A percentile compares a stretch with the other conserved stretches of the same genome.
These are phyloP conservation scores for Seira ritae DNA, from an alignment of 2,888 invertebrate genomes.

Conservation along the genomic window DNA sequence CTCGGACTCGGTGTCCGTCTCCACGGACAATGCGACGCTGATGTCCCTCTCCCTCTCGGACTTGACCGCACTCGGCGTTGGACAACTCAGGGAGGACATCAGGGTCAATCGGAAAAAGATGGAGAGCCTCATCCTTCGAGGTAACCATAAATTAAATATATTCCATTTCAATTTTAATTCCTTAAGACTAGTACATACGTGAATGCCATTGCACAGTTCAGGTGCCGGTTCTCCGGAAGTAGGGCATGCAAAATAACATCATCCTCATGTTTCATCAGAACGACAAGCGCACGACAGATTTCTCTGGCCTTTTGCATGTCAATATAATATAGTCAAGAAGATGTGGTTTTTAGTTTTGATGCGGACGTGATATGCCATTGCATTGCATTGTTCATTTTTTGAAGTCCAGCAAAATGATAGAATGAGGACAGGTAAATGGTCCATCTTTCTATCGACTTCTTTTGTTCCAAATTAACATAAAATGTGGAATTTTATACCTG, in stretches of 20 bases:
- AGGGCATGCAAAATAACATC: background rate
- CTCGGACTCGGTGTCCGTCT: constrained; percentile 73
- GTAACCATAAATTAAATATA: constrained; percentile 40
- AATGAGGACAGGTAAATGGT: too few relatives aligned
- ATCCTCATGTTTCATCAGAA: too few relatives aligned
- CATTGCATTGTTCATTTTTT: too few relatives aligned
- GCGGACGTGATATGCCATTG: background rate
- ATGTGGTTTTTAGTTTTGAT: background rate
- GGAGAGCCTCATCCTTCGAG: constrained; percentile 71
- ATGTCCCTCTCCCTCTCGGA: constrained; percentile 71
- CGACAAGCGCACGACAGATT: too few relatives aligned
- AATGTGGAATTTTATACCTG: too few relatives aligned
- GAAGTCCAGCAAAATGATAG: too few relatives aligned
- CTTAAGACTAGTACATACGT: constrained; percentile 9
- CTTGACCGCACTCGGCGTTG: constrained; percentile 71
- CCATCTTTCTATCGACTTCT: too few relatives aligned
- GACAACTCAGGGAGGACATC: constrained; percentile 72
- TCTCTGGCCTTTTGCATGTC: background rate
- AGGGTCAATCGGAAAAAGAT: constrained; percentile 73
- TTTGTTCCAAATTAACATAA: too few relatives aligned
- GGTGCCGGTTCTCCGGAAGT: background rate
- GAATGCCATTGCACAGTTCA: background rate
- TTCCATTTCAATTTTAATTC: background rate
- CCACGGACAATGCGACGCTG: constrained; percentile 73
- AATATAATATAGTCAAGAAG: background rate